Base-by-base conservation (phyloP, 1,140 invertebrate genomes). In the Leptoteleia sp. region DNA sequence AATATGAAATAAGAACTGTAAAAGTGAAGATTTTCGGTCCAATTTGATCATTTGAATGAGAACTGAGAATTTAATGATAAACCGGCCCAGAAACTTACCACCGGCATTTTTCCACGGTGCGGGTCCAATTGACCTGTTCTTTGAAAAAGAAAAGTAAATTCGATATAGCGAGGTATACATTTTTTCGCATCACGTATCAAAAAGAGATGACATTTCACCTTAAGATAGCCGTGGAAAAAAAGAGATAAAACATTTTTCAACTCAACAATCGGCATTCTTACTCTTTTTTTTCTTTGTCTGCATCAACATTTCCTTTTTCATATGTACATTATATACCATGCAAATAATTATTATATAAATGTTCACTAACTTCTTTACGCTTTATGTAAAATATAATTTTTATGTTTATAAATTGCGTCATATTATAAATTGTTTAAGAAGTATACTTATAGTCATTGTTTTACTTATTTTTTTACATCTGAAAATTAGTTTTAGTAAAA, bases 161-260 rank as follows among this genome's bases (percentile, higher is more conserved):
- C 72, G 45, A 82, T 76, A 48, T 55, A 35, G 43, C 16, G 68
- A 6, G 15, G 61, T 61, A 42, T 38, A 59, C 68, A 68, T 64
- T 71, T 76, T 29, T 38, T 3, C 47, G 54, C 45, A 9, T 71
- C 47, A 54, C 68, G 54, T 83, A 83, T 83, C 73, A 16, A 52
- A 71, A 71, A 50, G 25, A 48, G 40, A 89, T 89, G 85, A 88
- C 87, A 82, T 80, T 89, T 89, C 83, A 88, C 87, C 87, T 85
- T 76, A 5, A 75, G 71, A 75, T 75, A 75, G 33, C 5, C 55
- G 12, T 29, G 35, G 33, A 65, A 81, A 71, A 72, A 81, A 79
- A 79, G 78, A 72, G 17, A 19, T 8, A 6, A 11, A 33, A 31
- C 12, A 55, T 50, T 68, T 68, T 68, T 68, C 31, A 13, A 11